Evolutionary conservation across 2,797 vertebrate species (phyloP).

Genomic region (Petrocephalus sullivani): DNA sequence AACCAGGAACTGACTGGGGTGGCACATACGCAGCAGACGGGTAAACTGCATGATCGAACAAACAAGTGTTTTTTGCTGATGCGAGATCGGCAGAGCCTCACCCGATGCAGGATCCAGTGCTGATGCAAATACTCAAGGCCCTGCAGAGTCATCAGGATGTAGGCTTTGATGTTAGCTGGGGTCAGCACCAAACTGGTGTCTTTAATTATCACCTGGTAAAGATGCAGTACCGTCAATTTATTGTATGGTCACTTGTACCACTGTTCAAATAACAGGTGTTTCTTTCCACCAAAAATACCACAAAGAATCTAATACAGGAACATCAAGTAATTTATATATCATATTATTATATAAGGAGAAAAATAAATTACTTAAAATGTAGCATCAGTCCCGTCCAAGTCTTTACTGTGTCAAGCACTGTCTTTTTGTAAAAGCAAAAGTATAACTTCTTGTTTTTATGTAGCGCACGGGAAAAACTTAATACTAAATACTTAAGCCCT

Average conservation of each 20-base stretch:
- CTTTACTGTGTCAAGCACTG: background rate
- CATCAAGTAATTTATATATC: background rate
- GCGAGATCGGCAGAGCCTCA: constrained; percentile 48
- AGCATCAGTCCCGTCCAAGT: background rate
- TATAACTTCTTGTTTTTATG: background rate
- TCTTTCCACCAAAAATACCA: background rate
- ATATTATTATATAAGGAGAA: background rate
- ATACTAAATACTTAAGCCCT: background rate
- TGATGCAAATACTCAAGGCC: constrained; percentile 92
- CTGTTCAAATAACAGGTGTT: background rate
- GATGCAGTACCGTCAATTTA: background rate
- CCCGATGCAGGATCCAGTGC: constrained; percentile 93
- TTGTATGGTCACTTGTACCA: background rate
- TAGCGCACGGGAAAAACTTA: background rate
- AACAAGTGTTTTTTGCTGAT: background rate
- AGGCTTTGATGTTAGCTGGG: constrained; percentile 93
- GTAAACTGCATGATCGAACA: background rate
- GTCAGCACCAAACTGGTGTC: constrained; percentile 92
- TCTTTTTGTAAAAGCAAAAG: background rate
- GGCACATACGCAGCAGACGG: background rate
- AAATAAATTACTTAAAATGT: background rate
- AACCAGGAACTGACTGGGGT: background rate
- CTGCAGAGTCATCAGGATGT: constrained; percentile 94
- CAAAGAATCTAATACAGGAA: background rate
- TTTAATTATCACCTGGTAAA: constrained; percentile 88